Percentiles rank a stretch among this genome's conserved stretches.
These are phyloP conservation scores for Ostrea edulis DNA, from an alignment of 1,140 invertebrate genomes.

Conservation along the genomic window DNA sequence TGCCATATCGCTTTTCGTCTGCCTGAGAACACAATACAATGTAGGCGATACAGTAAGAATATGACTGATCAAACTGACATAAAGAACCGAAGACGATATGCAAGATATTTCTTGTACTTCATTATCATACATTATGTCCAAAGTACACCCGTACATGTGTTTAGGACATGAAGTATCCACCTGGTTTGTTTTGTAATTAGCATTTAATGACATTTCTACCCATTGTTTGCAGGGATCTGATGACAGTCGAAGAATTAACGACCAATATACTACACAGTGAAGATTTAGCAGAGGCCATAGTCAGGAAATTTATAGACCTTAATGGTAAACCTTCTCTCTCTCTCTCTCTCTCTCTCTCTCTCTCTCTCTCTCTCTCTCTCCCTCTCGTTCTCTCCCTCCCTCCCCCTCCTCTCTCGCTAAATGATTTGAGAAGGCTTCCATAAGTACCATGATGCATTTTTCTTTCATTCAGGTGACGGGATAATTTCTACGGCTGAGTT, in stretches of 20 bases:
- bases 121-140: neutral
- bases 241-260: conserved; percentile 28
- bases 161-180: neutral
- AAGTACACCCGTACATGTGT: neutral
- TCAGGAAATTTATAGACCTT: conserved; percentile 22
- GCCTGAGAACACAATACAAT: too few relatives aligned
- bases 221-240: neutral
- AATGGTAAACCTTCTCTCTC: neutral
- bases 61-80: too few relatives aligned
- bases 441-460: neutral
- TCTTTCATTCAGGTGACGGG: neutral
- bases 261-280: conserved; percentile 9
- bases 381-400: too few relatives aligned
- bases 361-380: conserved; percentile 14
- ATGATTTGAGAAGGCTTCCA: neutral
- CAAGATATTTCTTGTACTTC: neutral
- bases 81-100: too few relatives aligned
- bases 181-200: too few relatives aligned
- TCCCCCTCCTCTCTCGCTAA: too few relatives aligned
- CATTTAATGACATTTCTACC: neutral
- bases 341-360: conserved; percentile 21
- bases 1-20: too few relatives aligned
- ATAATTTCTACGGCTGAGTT: neutral
- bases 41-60: too few relatives aligned
- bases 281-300: conserved; percentile 4